A percentile compares a stretch with the other conserved stretches of the same genome.
Conservation (phyloP, 64 coral and sea anemone genomes). For the Orbicella faveolata region DNA sequence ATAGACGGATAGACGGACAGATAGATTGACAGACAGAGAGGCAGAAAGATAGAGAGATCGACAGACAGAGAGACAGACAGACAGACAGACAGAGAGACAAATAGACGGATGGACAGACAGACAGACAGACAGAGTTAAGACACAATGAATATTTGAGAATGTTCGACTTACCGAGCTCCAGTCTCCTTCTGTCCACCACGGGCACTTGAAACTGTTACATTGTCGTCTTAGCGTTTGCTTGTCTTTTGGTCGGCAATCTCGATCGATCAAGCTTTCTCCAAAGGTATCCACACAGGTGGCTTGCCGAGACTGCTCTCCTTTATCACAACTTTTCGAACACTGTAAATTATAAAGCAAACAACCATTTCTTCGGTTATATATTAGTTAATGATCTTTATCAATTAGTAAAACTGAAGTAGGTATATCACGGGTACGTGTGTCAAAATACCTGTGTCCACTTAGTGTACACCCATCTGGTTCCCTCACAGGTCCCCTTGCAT, state of each 20-base stretch:
- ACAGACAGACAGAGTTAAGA: neutral
- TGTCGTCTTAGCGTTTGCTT: neutral
- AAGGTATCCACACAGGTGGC: slow-evolving; percentile 9
- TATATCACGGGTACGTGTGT: neutral
- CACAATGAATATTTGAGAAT: neutral
- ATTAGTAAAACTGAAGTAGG: neutral
- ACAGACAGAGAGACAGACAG: neutral
- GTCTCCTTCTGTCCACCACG: slow-evolving; percentile 21
- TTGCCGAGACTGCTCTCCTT: slow-evolving; percentile 14
- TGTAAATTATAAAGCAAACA: neutral
- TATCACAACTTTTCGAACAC: slow-evolving; percentile 57
- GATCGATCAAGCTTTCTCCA: slow-evolving; percentile 20
- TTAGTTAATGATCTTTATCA: neutral
- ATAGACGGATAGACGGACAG: neutral
- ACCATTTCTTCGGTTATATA: too few species aligned
- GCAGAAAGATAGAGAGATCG: too few species aligned
- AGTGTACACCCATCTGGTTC: slow-evolving; percentile 66
- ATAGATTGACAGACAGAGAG: neutral
- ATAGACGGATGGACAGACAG: neutral
- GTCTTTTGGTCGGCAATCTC: slow-evolving; percentile 26
- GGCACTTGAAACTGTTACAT: slow-evolving; percentile 33
- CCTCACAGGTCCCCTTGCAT: slow-evolving; percentile 62
- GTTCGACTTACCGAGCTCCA: slow-evolving; percentile 51
- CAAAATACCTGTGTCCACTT: slow-evolving; percentile 72
- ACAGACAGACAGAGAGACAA: neutral